phyloP scores from a whole-genome alignment of 1,140 invertebrate species.

The Mylabris phalerata region DNA sequence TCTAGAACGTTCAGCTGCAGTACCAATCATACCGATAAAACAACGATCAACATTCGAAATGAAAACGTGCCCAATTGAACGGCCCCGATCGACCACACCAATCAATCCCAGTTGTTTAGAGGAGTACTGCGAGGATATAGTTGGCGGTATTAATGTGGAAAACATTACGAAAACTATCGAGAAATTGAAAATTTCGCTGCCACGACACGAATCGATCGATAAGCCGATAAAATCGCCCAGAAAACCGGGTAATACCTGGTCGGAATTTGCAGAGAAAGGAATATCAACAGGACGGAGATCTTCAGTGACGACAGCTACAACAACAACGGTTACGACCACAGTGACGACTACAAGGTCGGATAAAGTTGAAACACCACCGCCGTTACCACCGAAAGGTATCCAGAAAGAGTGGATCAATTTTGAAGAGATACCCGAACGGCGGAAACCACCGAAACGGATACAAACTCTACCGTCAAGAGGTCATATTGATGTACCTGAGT shows the following conservation, averaged over 20 bases:
- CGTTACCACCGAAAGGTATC: conserved; percentile 46
- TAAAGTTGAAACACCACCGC: conserved; percentile 34
- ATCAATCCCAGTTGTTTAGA: conserved; percentile 71
- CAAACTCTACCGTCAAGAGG: conserved; percentile 61
- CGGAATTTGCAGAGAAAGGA: conserved; percentile 56
- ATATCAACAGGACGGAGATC: conserved; percentile 32
- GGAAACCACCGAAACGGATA: conserved; percentile 70
- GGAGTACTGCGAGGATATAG: conserved; percentile 54
- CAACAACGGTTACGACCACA: too few relatives aligned
- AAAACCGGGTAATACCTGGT: conserved; percentile 49
- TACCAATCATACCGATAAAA: conserved; percentile 73
- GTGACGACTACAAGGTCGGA: too few relatives aligned
- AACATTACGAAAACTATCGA: conserved; percentile 44
- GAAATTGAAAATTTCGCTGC: conserved; percentile 63
- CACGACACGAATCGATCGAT: conserved; percentile 49
- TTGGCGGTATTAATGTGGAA: conserved; percentile 30
- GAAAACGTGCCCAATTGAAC: conserved; percentile 75
- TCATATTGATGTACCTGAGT: conserved; percentile 37
- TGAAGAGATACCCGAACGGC: conserved; percentile 72
- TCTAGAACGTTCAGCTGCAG: conserved; percentile 68
- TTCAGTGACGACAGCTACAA: conserved; percentile 11
- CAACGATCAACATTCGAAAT: conserved; percentile 61
- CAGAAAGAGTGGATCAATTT: conserved; percentile 71
- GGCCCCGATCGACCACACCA: conserved; percentile 78
- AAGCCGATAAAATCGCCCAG: conserved; percentile 43